A percentile compares a stretch with the other conserved stretches of the same genome.
Evolutionary conservation across 2,888 invertebrate species (phyloP).

Genomic region (Glyphotaelius pellucidus): DNA sequence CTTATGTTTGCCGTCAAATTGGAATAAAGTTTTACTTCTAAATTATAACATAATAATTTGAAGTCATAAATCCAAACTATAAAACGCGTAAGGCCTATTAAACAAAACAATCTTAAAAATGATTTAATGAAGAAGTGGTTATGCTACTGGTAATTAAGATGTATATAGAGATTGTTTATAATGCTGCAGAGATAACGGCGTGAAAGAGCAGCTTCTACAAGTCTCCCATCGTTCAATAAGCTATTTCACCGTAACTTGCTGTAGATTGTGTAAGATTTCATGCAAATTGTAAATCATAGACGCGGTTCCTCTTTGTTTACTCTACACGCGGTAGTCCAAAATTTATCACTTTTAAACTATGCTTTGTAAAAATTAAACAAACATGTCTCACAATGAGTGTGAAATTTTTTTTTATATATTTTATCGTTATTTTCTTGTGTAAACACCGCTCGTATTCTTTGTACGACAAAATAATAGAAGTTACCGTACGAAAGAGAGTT

Average conservation of each 20-base stretch:
- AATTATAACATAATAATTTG: neutral
- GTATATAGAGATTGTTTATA: neutral
- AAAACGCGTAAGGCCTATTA: neutral
- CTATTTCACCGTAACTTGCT: neutral
- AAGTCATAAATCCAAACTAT: neutral
- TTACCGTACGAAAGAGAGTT: neutral
- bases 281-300: neutral
- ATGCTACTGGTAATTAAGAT: neutral
- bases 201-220: neutral
- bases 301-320: neutral
- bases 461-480: neutral
- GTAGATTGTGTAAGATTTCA: neutral
- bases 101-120: neutral
- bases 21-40: neutral
- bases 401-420: neutral
- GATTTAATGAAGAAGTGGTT: too few relatives aligned
- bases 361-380: neutral
- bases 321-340: neutral
- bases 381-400: neutral
- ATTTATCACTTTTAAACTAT: neutral
- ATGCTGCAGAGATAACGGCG: neutral
- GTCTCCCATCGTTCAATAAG: neutral
- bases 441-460: neutral
- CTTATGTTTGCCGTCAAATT: neutral
- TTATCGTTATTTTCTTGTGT: neutral